These are phyloP conservation scores for Agrochola circellaris DNA, from an alignment of 2,888 invertebrate species.

Conservation along the genomic window DNA sequence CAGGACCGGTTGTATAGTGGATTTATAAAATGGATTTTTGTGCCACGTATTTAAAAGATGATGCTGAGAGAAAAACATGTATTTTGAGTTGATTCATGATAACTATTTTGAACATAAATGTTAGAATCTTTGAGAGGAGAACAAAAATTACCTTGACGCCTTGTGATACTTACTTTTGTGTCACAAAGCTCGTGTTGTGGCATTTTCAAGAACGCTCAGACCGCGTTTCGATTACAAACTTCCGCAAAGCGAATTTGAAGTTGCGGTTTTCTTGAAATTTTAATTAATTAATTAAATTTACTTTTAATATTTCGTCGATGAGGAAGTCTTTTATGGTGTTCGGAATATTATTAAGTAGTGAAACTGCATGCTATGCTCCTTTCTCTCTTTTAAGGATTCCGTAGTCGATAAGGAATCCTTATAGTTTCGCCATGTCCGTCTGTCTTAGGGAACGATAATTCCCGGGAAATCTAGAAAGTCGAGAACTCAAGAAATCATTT, in stretches of 20 bases:
- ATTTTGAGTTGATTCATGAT: not conserved
- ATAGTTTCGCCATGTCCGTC: too few relatives aligned
- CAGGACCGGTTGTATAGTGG: conserved; percentile 12
- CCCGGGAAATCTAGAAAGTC: too few relatives aligned
- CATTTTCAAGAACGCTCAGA: conserved; percentile 32
- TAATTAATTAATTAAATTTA: not conserved
- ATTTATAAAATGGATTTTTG: conserved; percentile 36
- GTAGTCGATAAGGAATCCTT: too few relatives aligned
- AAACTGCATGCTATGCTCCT: not conserved
- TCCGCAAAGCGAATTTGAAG: conserved; percentile 7
- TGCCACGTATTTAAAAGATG: not conserved
- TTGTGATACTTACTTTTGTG: not conserved
- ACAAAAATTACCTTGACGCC: not conserved
- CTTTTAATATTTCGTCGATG: conserved; percentile 9
- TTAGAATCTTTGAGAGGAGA: not conserved
- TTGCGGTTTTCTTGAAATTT: conserved; percentile 18
- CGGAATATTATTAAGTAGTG: not conserved
- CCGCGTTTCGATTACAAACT: conserved; percentile 11
- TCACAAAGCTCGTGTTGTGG: conserved; percentile 12
- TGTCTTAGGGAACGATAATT: too few relatives aligned
- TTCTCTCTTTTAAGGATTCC: not conserved
- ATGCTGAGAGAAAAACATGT: not conserved
- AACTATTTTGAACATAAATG: not conserved
- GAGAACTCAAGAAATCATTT: too few relatives aligned
- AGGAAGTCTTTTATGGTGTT: not conserved